Base-by-base conservation (phyloP, 2,113 vertebrate species). In the Gambusia affinis region DNA sequence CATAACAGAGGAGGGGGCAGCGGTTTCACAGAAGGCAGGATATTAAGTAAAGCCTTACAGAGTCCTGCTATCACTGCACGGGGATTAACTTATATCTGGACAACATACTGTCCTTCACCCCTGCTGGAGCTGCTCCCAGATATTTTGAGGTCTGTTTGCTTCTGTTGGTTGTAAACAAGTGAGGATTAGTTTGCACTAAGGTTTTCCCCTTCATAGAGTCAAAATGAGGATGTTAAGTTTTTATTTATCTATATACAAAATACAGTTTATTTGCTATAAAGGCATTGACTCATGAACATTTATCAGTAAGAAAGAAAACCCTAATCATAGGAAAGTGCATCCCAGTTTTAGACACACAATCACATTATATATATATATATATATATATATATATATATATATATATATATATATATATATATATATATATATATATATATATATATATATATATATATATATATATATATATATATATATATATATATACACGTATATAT, bases 11-110 rank as follows among this genome's bases (percentile, higher is more conserved):
- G 31, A 33, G 68, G 57, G 17, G 28, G 62, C 29, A 31, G 66
- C 37, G 60, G 73, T 76, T 80, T 82, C 63, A 67, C 75, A 71
- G 51, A 72, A 73, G 75, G 70, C n/a, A 19, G 83, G 60, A 75
- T 60, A 64, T 27, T 62, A 75, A 72, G 79, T 22, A 68, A 72
- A 80, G 62, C 63, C 73, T 51, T 72, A 62, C 73, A 71, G 76
- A 10, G 22, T 76, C 73, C 73, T 69, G 0, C 70, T 87, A 88
- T 89, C 88, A 86, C 64, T 62, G 37, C 61, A 17, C 4, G 64
- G 64, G 87, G 85, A 90, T 89, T 85, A 87, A 84, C 75, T 87
- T 80, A 88, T 90, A 83, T 74, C 44, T 11, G 29, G 70, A 29
- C 75, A 76, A 64, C 54, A 65, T 70, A 44, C 51, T n/a, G 78